Conservation (phyloP, 37 sponge, comb jelly and placozoan genomes). For the Oscarella lobularis region DNA sequence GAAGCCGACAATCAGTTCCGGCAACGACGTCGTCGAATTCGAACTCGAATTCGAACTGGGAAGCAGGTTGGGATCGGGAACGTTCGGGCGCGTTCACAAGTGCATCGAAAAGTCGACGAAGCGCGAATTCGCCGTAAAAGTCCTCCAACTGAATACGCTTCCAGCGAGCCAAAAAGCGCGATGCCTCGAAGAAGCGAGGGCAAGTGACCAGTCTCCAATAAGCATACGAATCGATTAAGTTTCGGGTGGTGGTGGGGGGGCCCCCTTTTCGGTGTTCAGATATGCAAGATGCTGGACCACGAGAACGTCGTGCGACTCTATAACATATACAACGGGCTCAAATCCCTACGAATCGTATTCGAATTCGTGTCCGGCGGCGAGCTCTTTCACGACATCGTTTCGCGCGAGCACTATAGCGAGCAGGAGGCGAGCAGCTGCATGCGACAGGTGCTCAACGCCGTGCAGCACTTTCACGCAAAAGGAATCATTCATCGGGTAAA, state of each 20-base stretch:
- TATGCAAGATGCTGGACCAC: background rate
- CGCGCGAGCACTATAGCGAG: slow-evolving; percentile 7
- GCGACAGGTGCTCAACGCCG: background rate
- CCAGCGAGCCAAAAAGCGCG: background rate
- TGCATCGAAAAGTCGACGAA: background rate
- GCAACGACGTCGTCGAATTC: too few relatives aligned
- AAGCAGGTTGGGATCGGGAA: background rate
- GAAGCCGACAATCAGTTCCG: too few relatives aligned
- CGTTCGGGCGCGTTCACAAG: background rate
- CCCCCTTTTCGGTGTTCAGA: background rate
- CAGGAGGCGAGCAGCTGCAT: background rate
- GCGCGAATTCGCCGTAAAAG: background rate
- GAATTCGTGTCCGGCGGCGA: slow-evolving; percentile 2
- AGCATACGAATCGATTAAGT: too few relatives aligned
- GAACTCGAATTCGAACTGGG: too few relatives aligned
- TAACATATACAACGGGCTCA: background rate
- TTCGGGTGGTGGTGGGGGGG: too few relatives aligned
- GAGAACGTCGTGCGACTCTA: background rate
- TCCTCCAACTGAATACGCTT: background rate
- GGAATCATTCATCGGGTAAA: slow-evolving; percentile 1
- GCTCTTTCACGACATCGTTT: slow-evolving; percentile 1
- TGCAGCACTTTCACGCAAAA: background rate
- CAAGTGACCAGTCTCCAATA: too few relatives aligned
- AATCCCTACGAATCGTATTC: background rate
- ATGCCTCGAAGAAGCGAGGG: background rate